These are phyloP conservation scores for Aythya baeri DNA, from an alignment of 2,113 vertebrate species.

Conservation along the genomic window DNA sequence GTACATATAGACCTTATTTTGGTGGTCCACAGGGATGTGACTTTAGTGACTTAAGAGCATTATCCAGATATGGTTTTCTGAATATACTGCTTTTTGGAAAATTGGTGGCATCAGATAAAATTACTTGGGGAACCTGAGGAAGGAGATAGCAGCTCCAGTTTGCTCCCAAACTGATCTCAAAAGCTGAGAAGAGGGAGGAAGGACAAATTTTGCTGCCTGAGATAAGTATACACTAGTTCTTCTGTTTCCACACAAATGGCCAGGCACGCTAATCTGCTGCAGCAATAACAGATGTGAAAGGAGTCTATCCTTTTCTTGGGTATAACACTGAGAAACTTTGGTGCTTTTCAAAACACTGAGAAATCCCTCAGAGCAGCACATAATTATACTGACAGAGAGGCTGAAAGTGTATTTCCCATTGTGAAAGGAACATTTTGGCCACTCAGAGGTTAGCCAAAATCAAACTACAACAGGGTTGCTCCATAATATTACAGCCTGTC, in stretches of 20 bases:
- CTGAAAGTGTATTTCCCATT: background rate
- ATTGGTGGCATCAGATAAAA: background rate
- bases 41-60: background rate
- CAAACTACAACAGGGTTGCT: background rate
- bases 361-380: background rate
- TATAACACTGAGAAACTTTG: background rate
- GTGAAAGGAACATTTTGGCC: background rate
- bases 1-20: fast-evolving
- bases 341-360: background rate
- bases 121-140: background rate
- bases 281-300: background rate
- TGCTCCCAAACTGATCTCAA: background rate
- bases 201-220: background rate
- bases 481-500: background rate
- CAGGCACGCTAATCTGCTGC: background rate
- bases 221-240: background rate
- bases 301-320: background rate
- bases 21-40: background rate
- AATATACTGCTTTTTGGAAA: background rate
- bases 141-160: background rate
- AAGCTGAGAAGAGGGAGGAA: background rate
- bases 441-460: background rate
- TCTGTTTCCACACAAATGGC: background rate
- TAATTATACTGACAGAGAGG: background rate
- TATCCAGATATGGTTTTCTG: background rate